A percentile compares a stretch with the other conserved stretches of the same genome.
Conservation (phyloP, 2,113 vertebrate genomes). For the Psilopogon haemacephalus region DNA sequence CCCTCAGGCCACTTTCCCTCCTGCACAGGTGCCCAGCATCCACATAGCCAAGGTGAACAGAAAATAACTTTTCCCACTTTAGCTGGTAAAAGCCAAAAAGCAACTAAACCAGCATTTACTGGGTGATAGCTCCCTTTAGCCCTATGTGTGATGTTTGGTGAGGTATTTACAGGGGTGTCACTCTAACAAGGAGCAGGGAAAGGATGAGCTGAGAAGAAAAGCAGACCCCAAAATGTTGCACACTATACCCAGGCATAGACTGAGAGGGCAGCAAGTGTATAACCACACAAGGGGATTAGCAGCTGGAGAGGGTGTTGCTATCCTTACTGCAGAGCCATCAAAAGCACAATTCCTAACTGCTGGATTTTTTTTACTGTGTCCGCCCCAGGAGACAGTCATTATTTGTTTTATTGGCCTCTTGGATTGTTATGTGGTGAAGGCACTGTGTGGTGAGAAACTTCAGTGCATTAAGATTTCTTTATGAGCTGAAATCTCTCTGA, state of each 20-base stretch:
- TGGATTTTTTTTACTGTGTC: not conserved
- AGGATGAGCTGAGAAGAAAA: not conserved
- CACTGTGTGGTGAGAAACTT: not conserved
- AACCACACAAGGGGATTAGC: not conserved
- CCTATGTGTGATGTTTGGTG: rapidly evolving
- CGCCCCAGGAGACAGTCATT: slow-evolving; percentile 4
- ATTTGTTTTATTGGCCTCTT: slow-evolving; percentile 33
- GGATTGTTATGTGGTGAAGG: not conserved
- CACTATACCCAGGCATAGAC: not conserved
- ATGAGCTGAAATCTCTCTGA: not conserved
- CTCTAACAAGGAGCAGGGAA: not conserved
- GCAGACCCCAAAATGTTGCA: not conserved
- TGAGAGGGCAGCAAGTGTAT: not conserved
- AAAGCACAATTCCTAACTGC: not conserved
- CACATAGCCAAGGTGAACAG: rapidly evolving
- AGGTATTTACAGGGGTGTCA: not conserved
- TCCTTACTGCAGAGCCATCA: slow-evolving; percentile 19
- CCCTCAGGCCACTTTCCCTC: not conserved
- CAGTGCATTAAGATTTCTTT: not conserved
- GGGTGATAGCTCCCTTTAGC: not conserved
- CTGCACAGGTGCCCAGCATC: rapidly evolving
- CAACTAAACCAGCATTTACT: not conserved
- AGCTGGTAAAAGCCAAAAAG: not conserved
- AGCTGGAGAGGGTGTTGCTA: not conserved
- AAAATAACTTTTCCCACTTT: not conserved